Evolutionary conservation across 2,113 vertebrate genomes (phyloP).

Genomic region (Engraulis encrasicolus): DNA sequence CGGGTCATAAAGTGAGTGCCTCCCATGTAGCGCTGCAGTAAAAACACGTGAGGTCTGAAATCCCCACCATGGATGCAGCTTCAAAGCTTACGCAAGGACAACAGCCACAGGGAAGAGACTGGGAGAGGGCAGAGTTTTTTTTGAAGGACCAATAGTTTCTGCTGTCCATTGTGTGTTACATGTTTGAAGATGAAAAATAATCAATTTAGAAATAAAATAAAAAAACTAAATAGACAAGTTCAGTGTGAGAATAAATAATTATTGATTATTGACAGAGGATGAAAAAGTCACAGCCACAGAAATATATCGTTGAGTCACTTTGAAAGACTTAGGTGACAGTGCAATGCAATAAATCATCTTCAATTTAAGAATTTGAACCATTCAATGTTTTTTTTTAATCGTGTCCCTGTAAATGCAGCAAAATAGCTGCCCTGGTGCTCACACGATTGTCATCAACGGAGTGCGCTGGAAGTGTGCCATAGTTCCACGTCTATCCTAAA

Average conservation of each 20-base stretch:
- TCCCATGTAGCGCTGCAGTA: conserved; percentile 72
- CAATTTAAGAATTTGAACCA: no score
- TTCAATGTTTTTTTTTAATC: no score
- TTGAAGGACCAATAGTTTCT: neutral
- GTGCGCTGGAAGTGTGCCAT: conserved; percentile 60
- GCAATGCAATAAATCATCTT: no score
- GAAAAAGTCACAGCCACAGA: no score
- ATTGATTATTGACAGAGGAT: no score
- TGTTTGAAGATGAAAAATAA: no score
- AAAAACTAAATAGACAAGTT: no score
- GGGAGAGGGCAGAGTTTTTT: neutral
- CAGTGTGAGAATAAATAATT: no score
- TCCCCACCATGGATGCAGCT: conserved; percentile 48
- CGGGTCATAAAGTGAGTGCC: conserved; percentile 69
- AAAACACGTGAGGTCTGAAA: conserved; percentile 71
- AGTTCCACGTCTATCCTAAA: conserved; percentile 72
- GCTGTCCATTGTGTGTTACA: neutral
- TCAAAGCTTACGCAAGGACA: conserved; percentile 17
- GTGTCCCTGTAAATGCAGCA: conserved; percentile 15
- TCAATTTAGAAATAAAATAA: no score
- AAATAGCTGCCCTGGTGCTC: conserved; percentile 18
- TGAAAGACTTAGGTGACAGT: no score
- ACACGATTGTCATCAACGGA: conserved; percentile 49
- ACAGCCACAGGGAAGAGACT: conserved; percentile 6
- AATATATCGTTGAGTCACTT: no score